These are phyloP conservation scores for Isaurus tuberculatus DNA, from an alignment of 92 coral and sea anemone species.

Conservation along the genomic window DNA sequence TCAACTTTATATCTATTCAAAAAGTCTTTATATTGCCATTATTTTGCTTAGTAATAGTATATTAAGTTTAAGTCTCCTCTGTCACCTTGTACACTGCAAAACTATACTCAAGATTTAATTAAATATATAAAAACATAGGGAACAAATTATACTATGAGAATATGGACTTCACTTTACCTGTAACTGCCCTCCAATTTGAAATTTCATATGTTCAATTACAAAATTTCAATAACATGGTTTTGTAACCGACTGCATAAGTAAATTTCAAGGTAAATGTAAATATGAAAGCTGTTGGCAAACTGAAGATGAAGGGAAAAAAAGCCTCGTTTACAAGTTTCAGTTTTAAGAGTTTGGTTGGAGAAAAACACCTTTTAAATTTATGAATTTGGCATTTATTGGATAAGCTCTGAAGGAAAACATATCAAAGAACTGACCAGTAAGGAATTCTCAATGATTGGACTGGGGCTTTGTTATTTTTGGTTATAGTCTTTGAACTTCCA, in stretches of 20 bases:
- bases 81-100: constrained; percentile 34
- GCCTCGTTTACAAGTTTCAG: background rate
- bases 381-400: background rate
- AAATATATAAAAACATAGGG: constrained; percentile 20
- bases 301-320: background rate
- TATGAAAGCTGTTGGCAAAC: background rate
- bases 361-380: no score
- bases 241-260: background rate
- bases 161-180: background rate
- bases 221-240: background rate
- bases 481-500: no score
- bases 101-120: constrained; percentile 24
- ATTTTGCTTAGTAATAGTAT: no score
- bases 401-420: no score
- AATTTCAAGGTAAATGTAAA: background rate
- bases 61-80: no score
- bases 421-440: no score
- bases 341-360: background rate
- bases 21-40: no score
- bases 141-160: background rate
- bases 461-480: no score
- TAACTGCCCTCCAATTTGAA: background rate
- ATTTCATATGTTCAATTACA: background rate
- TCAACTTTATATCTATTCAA: no score
- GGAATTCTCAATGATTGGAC: no score